Base-by-base conservation (phyloP, 1,140 invertebrate species). In the Vollenhovia emeryi region DNA sequence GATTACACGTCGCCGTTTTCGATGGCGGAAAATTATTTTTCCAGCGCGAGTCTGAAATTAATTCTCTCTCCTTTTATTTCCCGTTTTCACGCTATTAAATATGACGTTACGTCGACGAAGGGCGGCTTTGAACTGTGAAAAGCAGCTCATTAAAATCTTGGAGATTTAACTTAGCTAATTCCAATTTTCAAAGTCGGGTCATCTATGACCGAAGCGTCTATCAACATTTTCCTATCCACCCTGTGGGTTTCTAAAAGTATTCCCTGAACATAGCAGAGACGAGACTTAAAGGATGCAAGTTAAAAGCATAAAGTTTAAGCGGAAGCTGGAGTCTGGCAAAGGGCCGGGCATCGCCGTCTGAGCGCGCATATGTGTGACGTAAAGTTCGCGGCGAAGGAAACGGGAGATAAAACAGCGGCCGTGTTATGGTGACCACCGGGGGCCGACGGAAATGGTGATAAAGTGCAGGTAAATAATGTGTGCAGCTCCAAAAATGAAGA, bases 391-490 rank as follows among this genome's bases (percentile, higher is more conserved):
- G 74, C 55, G n/a, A 50, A 55, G 71, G 36, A 85, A 84, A 69
- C 69, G 33, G 18, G 79, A 86, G 55, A 86, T 86, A 86, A 83
- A 84, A 74, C 59, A 69, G 68, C 15, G 45, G 30, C 43, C 36
- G 64, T 71, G 66, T 83, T 74, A 66, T 43, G 59, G 69, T 48
- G 85, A 86, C 60, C 64, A 59, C 45, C 55, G 48, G 75, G 30
- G 43, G 43, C 69, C 69, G 45, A 75, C 62, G 82, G 83, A 88
- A 91, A 91, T 88, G 88, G 86, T 91, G 89, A 91, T 91, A 91
- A 91, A 91, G 60, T 85, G 89, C 89, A 71, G 76, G 74, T 86
- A 91, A 91, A 88, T 89, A 89, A 91, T 87, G 87, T 84, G 90
- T 87, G 84, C 86, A 55, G 66, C 80, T 40, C 48, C 21, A 85